Conservation (phyloP, 2,888 invertebrate genomes). For the Smittia aterrima region DNA sequence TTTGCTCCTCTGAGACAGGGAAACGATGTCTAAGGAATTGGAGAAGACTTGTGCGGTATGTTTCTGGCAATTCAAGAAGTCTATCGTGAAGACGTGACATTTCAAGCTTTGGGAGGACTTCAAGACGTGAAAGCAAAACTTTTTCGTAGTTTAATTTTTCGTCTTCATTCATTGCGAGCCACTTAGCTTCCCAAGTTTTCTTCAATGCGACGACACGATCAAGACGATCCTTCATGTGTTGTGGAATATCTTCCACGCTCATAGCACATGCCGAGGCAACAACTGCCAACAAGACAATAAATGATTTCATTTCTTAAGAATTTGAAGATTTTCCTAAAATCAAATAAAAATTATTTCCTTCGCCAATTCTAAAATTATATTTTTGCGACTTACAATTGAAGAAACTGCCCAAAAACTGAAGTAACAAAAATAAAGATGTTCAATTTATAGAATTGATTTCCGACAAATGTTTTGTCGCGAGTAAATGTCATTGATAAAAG, state of each 20-base stretch:
- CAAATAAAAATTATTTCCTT: background rate
- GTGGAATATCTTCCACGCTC: constrained; percentile 28
- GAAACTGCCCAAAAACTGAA: constrained; percentile 7
- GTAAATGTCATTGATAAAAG: background rate
- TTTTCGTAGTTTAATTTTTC: constrained; percentile 2
- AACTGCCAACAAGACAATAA: constrained; percentile 17
- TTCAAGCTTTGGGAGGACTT: constrained; percentile 14
- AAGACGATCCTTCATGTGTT: constrained; percentile 15
- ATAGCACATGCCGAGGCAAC: constrained; percentile 8
- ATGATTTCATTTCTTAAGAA: constrained; percentile 17
- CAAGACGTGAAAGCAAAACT: background rate
- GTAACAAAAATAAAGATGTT: background rate
- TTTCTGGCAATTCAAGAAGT: background rate
- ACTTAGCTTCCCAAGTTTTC: constrained; percentile 10
- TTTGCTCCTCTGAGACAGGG: background rate
- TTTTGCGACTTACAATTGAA: background rate
- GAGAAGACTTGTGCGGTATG: background rate
- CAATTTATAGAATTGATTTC: background rate
- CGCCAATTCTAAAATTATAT: background rate
- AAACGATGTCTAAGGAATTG: constrained; percentile 24
- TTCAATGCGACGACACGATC: constrained; percentile 3
- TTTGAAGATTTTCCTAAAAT: background rate
- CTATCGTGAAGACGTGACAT: background rate
- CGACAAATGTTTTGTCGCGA: background rate
- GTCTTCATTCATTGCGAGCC: background rate